These are phyloP conservation scores for Darevskia nairensis DNA, from an alignment of 2,797 vertebrate genomes.

Conservation along the genomic window DNA sequence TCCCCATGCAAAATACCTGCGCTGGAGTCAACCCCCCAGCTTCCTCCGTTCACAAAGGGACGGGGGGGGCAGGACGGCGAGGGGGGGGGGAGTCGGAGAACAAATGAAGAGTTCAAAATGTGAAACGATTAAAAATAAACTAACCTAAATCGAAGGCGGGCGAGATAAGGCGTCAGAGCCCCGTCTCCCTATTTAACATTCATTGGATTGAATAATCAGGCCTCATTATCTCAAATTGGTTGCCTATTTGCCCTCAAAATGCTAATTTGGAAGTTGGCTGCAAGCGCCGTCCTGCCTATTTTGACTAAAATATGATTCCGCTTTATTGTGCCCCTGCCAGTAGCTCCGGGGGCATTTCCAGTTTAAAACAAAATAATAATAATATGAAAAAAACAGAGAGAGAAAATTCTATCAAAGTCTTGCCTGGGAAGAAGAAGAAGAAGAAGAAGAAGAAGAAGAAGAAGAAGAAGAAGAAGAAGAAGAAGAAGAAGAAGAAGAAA, in stretches of 20 bases:
- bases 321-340: constrained; percentile 82
- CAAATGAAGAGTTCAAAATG: constrained; percentile 86
- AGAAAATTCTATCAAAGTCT: constrained; percentile 86
- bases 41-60: constrained; percentile 12
- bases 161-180: constrained; percentile 90
- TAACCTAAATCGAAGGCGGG: constrained; percentile 89
- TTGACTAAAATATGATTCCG: constrained; percentile 86
- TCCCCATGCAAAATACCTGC: constrained; percentile 10
- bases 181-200: constrained; percentile 99
- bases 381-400: constrained; percentile 52
- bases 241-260: constrained; percentile 99
- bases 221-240: constrained; percentile 99
- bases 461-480: too few relatives aligned
- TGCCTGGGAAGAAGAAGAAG: constrained; percentile 46
- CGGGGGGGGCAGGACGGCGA: neutral
- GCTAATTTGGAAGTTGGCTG: constrained; percentile 98
- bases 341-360: constrained; percentile 86
- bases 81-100: constrained; percentile 52
- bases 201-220: constrained; percentile 99
- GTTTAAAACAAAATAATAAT: constrained; percentile 63
- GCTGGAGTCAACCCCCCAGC: neutral
- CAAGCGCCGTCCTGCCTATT: constrained; percentile 86
- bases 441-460: too few relatives aligned
- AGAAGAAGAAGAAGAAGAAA: neutral
- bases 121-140: constrained; percentile 89